Base-by-base conservation (phyloP, 2,888 invertebrate species). In the Oeneis ivallda region DNA sequence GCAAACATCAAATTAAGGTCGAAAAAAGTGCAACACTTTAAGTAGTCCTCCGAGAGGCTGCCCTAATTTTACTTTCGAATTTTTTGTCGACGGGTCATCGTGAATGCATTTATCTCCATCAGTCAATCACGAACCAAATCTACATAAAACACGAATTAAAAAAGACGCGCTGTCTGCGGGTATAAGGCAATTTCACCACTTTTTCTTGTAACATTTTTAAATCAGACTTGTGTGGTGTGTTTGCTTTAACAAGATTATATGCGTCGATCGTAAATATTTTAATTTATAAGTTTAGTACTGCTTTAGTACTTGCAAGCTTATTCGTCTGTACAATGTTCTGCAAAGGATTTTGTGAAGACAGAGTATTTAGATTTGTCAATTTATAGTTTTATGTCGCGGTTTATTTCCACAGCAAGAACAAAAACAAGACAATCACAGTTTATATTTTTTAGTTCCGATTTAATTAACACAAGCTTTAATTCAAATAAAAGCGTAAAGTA, bases 41-140 rank as follows among this genome's bases (percentile, higher is more conserved):
- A 72, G 75, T 74, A 71, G 73, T 75, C 74, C 76, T 75, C 74
- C 75, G 77, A 83, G 80, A 81, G 78, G 81, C 78, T 83, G 84
- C 68, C 86, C 85, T 78, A 84, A 87, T 85, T 87, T 83, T 78
- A 71, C 74, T 71, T 78, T 81, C 79, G 72, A 74, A 71, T 80
- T 84, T 75, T 80, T 78, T 76, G 69, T 70, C 73, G 71, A 72
- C 75, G 72, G 80, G 80, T 81, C 83, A 80, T 78, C 77, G 73
- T 52, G 72, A 70, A 74, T 76, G 73, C 82, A 86, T 89, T 89
- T 86, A 86, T 88, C 85, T 83, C 80, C 86, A 84, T 87, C 86
- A 84, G 75, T 72, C 70, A 65, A 71, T 71, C 71, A 65, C 70
- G 70, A 64, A 69, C 71, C 71, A 65, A 71, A 73, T 72, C 69